These are phyloP conservation scores for Hyperopisus bebe DNA, from an alignment of 2,113 vertebrate genomes.

Conservation along the genomic window DNA sequence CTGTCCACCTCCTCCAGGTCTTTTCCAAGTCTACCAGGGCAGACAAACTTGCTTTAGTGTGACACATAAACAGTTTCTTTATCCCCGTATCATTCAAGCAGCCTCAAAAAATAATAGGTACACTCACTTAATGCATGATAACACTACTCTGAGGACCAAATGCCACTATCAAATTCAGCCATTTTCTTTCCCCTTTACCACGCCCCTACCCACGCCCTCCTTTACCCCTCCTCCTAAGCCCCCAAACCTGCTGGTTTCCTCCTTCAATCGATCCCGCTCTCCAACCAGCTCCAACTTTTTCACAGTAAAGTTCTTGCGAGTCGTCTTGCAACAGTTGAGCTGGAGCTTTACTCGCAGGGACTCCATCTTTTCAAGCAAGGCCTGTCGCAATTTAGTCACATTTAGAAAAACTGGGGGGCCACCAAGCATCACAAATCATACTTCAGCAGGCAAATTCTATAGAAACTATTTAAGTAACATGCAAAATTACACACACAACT, in stretches of 20 bases:
- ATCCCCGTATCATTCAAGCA: neutral
- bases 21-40: neutral
- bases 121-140: neutral
- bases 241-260: conserved; percentile 64
- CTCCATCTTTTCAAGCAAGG: conserved; percentile 66
- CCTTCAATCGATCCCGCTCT: conserved; percentile 69
- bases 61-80: neutral
- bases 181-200: neutral
- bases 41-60: neutral
- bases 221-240: neutral
- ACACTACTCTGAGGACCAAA: neutral
- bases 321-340: conserved; percentile 56
- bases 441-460: neutral
- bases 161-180: neutral
- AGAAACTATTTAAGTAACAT: neutral
- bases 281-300: conserved; percentile 72
- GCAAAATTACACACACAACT: neutral
- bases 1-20: neutral
- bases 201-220: neutral
- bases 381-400: conserved; percentile 55
- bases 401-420: conserved; percentile 24
- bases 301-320: conserved; percentile 68
- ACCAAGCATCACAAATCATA: neutral
- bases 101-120: neutral
- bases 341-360: conserved; percentile 75